Evolutionary conservation across 37 sponge, comb jelly and placozoan species (phyloP).

Genomic region (Oscarella lobularis): DNA sequence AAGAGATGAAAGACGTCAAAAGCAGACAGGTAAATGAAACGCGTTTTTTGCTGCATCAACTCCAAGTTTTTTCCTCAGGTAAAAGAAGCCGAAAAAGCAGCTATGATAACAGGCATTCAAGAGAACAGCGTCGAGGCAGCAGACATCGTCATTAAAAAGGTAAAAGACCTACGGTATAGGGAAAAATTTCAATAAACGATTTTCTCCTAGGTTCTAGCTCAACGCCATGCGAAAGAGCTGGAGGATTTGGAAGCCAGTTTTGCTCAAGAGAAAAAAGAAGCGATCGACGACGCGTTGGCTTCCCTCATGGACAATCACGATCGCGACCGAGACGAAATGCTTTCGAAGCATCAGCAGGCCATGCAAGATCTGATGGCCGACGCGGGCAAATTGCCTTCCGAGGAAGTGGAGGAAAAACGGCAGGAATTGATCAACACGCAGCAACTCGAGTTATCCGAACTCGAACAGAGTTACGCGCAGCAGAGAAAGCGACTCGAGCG

Average conservation of each 20-base stretch:
- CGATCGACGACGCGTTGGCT: neutral
- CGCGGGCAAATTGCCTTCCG: neutral
- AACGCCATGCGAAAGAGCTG: neutral
- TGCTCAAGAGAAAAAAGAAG: neutral
- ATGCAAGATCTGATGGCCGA: neutral
- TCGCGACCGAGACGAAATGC: neutral
- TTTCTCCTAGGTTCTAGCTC: neutral
- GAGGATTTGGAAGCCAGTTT: neutral
- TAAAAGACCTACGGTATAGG: neutral
- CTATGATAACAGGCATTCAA: conserved; percentile 3
- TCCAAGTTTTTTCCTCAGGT: neutral
- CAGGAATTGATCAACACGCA: neutral
- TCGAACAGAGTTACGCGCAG: neutral
- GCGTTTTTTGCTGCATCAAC: neutral
- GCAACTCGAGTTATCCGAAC: neutral
- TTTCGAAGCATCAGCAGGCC: neutral
- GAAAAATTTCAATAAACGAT: neutral
- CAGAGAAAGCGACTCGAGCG: neutral
- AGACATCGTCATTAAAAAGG: neutral
- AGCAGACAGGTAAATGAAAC: no score
- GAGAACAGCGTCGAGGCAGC: conserved; percentile 8
- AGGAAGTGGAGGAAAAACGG: neutral
- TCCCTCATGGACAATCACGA: neutral
- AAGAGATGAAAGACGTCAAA: no score
- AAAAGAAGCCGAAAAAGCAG: conserved; percentile 1